Base-by-base conservation (phyloP, 2,113 vertebrate genomes). In the Sorex fumeus region DNA sequence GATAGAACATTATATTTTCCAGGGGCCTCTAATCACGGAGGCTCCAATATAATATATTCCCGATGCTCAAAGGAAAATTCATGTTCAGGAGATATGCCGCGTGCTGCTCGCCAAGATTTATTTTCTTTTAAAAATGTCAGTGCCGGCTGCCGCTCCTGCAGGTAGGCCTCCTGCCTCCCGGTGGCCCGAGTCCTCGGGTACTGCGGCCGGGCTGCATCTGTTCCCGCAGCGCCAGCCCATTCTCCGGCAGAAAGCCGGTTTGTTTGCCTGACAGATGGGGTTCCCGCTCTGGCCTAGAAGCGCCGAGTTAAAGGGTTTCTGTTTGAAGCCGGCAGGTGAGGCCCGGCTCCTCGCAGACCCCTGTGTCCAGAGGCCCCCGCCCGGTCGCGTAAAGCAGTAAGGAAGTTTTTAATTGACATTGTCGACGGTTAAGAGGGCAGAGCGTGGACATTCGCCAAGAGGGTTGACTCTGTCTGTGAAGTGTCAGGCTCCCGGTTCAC, bases 401-500 rank as follows among this genome's bases (percentile, higher is more conserved):
- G 96, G 96, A 96, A 96, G 94, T 94, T 97, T 97, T 97, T 97
- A 96, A 97, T 97, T 96, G 94, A 97, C 94, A 90, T 95, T 93
- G 95, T 96, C 95, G 89, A 87, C 95, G 91, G 77, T 89, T 95
- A 95, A 92, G 96, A 96, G 95, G 91, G 91, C 81, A 71, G 75
- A 66, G 79, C 34, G 53, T 90, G 91, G 93, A 90, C 91, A 69
- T 95, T 94, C 94, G 96, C 91, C 1, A 2, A 95, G 94, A 95
- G 87, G 90, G 79, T 84, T 95, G 90, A 66, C 94, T 94, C 92
- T 90, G 60, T 91, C 78, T 92, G 47, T 75, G 91, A 95, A 93
- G 92, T 91, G 66, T 89, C 94, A 89, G 92, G 64, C 93, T 87
- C 15, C 89, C 83, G 74, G 2, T 81, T 81, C 84, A 62, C 15